Conservation (phyloP, 2,113 vertebrate genomes). For the Silurus meridionalis region DNA sequence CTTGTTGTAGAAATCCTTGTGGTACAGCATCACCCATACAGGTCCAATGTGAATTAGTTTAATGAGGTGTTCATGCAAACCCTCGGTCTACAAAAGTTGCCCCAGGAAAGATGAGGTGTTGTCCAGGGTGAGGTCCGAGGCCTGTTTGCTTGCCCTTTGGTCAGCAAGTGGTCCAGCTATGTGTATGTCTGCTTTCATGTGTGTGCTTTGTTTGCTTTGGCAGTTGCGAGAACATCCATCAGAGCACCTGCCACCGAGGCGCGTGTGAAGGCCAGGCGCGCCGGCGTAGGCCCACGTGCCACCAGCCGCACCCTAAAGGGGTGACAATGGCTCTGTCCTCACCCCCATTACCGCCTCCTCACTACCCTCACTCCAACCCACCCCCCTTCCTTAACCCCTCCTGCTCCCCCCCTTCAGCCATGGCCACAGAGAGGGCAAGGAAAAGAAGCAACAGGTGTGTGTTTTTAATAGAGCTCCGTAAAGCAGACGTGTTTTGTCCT, state of each 20-base stretch:
- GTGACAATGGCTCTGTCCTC: slow-evolving; percentile 69
- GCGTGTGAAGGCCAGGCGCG: slow-evolving; percentile 52
- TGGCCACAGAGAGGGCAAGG: slow-evolving; percentile 2
- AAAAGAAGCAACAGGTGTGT: slow-evolving; percentile 67
- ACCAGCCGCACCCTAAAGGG: slow-evolving; percentile 63
- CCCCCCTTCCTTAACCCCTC: slow-evolving; percentile 35
- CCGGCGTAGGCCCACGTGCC: slow-evolving; percentile 66
- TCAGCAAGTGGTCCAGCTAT: not conserved
- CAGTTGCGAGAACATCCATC: slow-evolving; percentile 66
- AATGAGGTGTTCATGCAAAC: not conserved
- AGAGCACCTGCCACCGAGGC: slow-evolving; percentile 68
- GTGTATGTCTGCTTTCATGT: slow-evolving; percentile 53
- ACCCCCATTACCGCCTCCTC: slow-evolving; percentile 28
- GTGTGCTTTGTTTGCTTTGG: slow-evolving; percentile 65
- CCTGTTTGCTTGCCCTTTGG: not conserved
- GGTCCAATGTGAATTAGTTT: not conserved
- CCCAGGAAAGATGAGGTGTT: not conserved
- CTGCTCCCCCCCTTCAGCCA: slow-evolving; percentile 40
- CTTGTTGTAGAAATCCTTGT: not conserved
- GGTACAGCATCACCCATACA: not conserved
- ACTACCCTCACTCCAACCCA: not conserved
- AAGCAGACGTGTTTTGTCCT: slow-evolving; percentile 53
- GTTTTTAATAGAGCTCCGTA: slow-evolving; percentile 53
- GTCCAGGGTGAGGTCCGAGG: not conserved
- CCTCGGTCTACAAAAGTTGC: not conserved